Conservation (phyloP, 2,888 invertebrate genomes). For the Bellardia bayeri region DNA sequence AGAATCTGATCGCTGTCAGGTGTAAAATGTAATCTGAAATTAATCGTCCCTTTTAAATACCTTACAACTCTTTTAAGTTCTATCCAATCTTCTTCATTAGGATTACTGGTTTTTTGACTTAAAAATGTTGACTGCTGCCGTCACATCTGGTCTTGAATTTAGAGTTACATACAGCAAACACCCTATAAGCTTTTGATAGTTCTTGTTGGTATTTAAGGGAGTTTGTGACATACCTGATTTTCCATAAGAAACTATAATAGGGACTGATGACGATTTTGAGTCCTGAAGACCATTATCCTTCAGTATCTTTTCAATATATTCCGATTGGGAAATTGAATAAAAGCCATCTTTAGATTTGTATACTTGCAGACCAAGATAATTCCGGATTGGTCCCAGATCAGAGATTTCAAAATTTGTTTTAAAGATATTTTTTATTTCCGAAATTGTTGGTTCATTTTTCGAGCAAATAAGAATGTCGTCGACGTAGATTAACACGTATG, state of each 20-base stretch:
- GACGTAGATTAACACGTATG: conserved; percentile 31
- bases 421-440: conserved; percentile 29
- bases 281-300: too few species aligned
- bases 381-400: conserved; percentile 20
- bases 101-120: conserved; percentile 24
- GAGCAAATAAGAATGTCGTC: conserved; percentile 36
- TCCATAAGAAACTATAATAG: conserved; percentile 1
- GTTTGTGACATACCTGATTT: background rate
- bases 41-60: conserved; percentile 25
- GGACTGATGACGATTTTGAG: too few species aligned
- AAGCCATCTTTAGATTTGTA: background rate
- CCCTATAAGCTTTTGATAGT: background rate
- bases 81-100: conserved; percentile 40
- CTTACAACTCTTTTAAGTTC: background rate
- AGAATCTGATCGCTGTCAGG: conserved; percentile 7
- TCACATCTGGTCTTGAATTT: conserved; percentile 41
- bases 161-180: conserved; percentile 4
- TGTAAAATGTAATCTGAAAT: background rate
- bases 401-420: conserved; percentile 2
- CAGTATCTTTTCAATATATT: too few species aligned
- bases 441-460: background rate
- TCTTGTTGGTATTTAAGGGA: background rate
- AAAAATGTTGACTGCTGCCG: conserved; percentile 20
- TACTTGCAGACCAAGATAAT: background rate
- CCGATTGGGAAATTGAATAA: background rate